Evolutionary conservation across 2,797 vertebrate species (phyloP).

Genomic region (Urosaurus nigricauda): DNA sequence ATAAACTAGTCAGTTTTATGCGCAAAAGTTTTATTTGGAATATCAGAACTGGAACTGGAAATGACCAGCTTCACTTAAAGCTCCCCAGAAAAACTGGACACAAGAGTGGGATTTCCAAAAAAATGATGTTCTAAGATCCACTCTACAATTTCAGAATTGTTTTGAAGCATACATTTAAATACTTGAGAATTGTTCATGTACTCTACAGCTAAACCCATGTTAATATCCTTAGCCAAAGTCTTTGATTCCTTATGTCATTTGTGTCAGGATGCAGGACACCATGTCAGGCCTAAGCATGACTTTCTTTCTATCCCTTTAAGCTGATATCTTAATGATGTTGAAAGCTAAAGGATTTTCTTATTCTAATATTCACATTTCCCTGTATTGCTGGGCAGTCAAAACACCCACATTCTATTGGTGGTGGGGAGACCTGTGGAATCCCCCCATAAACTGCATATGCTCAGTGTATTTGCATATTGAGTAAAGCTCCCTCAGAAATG

Average conservation of each 20-base stretch:
- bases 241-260: background rate
- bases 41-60: background rate
- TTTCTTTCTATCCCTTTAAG: conserved; percentile 11
- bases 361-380: conserved; percentile 8
- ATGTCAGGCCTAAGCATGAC: background rate
- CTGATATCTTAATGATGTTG: conserved; percentile 12
- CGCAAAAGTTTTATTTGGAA: background rate
- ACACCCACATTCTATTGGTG: background rate
- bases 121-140: background rate
- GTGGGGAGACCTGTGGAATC: background rate
- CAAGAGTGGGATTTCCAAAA: background rate
- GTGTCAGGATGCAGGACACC: background rate
- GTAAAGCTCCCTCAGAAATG: background rate
- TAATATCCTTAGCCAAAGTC: conserved; percentile 1
- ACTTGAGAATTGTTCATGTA: conserved; percentile 1
- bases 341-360: conserved; percentile 8
- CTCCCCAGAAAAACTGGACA: background rate
- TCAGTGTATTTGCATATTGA: background rate
- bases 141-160: background rate
- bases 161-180: background rate
- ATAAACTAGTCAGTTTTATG: background rate
- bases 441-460: background rate
- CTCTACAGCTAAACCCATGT: background rate
- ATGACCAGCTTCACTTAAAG: background rate
- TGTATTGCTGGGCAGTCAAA: background rate